Evolutionary conservation across 1,140 invertebrate species (phyloP), one percentile per base, ranked within the genome.

Genomic region (Eueides isabella): DNA sequence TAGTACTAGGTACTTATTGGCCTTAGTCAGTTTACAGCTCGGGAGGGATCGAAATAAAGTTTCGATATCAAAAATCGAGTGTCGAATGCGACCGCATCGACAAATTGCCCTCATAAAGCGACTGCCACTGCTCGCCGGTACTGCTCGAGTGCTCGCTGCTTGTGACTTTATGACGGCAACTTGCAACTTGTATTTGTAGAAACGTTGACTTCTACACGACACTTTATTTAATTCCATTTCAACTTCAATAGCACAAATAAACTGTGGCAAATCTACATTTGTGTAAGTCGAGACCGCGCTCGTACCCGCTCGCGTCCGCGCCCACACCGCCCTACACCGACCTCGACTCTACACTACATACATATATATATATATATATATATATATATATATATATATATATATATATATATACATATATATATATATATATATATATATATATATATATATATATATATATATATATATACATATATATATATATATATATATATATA

Each of bases 61-160:
- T 69, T 41, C 66, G 72, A 79, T 79, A 79, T 74, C 72, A 79
- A 77, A 77, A 74, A 74, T 77, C 75, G 69, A 79, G 69, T 77
- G 62, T 74, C 75, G 76, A 41, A 72, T 76, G 75, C 67, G 71
- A 68, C 71, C 35, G 61, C 61, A 26, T 41, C 75, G 72, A 75
- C 66, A 79, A 79, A 79, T 77, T 79, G 70, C 69, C 69, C 63
- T 70, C 75, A 70, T 77, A 70, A 77, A 72, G 33, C 75, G 66
- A 66, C 48, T 61, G 61, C 44, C 28, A 12, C 67, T 73, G 61
- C 69, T 70, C 66, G 71, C 38, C 75, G 66, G 38, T 38, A 12
- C 3, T 38, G 35, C 35, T 5, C 4, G 14, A 38, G 35, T 33
- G 30, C 30, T 33, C 9, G 7, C 9, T 11, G 31, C 31, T 33